Percentiles rank a stretch among this genome's conserved stretches.
Evolutionary conservation across 2,888 invertebrate genomes (phyloP).

Genomic region (Sussaba pulchella): DNA sequence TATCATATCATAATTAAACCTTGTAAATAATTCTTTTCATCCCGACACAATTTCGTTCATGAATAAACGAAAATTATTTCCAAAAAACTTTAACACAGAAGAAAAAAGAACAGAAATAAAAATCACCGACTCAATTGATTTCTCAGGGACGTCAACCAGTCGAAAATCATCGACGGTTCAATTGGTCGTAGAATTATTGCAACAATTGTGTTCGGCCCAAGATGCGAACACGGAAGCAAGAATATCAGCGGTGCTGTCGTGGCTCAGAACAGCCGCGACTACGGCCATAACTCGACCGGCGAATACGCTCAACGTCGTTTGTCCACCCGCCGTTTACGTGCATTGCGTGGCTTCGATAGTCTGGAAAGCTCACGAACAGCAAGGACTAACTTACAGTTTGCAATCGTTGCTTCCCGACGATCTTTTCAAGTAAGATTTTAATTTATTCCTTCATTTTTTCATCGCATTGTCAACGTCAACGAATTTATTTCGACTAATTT

Average conservation of each 20-base stretch:
- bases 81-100: no score
- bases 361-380: constrained; percentile 89
- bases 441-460: not conserved
- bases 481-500: constrained; percentile 11
- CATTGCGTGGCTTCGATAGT: constrained; percentile 93
- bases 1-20: no score
- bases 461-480: no score
- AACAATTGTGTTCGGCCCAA: constrained; percentile 90
- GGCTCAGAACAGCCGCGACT: constrained; percentile 88
- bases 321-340: constrained; percentile 86
- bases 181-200: constrained; percentile 92
- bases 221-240: constrained; percentile 87
- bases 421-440: constrained; percentile 88
- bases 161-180: constrained; percentile 84
- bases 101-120: no score
- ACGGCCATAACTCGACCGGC: constrained; percentile 82
- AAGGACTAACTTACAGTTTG: constrained; percentile 87
- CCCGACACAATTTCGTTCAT: no score
- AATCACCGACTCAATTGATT: no score
- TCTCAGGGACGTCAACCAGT: constrained; percentile 73
- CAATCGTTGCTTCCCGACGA: constrained; percentile 89
- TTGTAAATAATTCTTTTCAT: no score
- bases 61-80: no score
- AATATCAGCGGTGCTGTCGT: constrained; percentile 89
- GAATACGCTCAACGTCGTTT: constrained; percentile 72